Evolutionary conservation across 2,113 vertebrate species (phyloP).

Genomic region (Passer montanus): DNA sequence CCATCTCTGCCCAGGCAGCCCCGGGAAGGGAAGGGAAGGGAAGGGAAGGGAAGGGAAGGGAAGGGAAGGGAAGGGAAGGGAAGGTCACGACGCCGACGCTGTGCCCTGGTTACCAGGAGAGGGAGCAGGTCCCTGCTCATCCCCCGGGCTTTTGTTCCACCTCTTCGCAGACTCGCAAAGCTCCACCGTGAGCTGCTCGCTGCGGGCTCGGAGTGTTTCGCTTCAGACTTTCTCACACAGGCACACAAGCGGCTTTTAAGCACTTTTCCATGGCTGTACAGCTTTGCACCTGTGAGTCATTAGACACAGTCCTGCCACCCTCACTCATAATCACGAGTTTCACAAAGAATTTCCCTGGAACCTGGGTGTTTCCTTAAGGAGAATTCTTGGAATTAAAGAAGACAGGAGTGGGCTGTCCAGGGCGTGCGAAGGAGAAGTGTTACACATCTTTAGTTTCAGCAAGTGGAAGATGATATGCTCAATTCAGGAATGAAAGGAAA

Average conservation of each 20-base stretch:
- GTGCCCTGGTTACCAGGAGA: constrained; percentile 18
- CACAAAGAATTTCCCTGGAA: not conserved
- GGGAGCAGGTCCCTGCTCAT: not conserved
- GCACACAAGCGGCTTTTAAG: not conserved
- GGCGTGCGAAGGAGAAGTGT: not conserved
- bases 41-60: not conserved
- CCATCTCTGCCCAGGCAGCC: not conserved
- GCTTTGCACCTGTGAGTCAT: not conserved
- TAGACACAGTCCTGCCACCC: not conserved
- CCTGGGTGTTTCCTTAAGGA: not conserved
- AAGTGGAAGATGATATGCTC: not conserved
- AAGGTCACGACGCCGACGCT: not conserved
- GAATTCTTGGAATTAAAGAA: not conserved
- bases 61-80: not conserved
- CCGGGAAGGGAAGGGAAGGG: too few species aligned
- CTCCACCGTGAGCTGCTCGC: not conserved
- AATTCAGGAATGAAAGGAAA: not conserved
- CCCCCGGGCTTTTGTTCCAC: not conserved
- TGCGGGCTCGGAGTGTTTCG: not conserved
- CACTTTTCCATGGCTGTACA: not conserved
- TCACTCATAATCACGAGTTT: not conserved
- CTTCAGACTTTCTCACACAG: not conserved
- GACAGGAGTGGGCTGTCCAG: not conserved
- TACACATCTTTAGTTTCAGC: not conserved
- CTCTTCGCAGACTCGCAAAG: not conserved